Evolutionary conservation across 2,888 invertebrate species (phyloP).

Genomic region (Bimastos eiseni): DNA sequence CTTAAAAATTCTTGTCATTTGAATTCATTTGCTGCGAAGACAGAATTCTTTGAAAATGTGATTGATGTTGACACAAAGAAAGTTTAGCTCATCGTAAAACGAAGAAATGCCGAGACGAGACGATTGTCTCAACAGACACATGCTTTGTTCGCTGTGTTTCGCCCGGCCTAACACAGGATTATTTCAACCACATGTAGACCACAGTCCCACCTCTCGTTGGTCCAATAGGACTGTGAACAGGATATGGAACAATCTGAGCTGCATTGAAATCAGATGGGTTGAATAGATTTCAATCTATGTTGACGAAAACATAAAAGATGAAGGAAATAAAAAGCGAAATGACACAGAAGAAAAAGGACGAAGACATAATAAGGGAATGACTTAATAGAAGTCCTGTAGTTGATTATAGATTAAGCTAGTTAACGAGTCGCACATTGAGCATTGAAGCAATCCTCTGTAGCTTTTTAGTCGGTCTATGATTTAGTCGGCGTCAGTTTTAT

Average conservation of each 20-base stretch:
- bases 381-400: background rate
- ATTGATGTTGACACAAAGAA: background rate
- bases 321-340: background rate
- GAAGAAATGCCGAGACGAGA: background rate
- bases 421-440: background rate
- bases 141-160: background rate
- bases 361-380: background rate
- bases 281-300: background rate
- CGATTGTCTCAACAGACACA: background rate
- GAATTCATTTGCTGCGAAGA: background rate
- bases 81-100: background rate
- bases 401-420: background rate
- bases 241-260: background rate
- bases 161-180: background rate
- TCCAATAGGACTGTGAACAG: background rate
- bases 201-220: background rate
- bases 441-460: background rate
- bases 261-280: slow-evolving; percentile 1
- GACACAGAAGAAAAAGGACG: background rate
- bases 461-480: background rate
- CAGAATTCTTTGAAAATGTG: background rate
- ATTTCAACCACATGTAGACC: background rate
- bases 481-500: background rate
- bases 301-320: background rate
- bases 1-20: background rate